Evolutionary conservation across 1,140 invertebrate species (phyloP), one percentile per base, ranked within the genome.

Genomic region (Ostrea edulis): DNA sequence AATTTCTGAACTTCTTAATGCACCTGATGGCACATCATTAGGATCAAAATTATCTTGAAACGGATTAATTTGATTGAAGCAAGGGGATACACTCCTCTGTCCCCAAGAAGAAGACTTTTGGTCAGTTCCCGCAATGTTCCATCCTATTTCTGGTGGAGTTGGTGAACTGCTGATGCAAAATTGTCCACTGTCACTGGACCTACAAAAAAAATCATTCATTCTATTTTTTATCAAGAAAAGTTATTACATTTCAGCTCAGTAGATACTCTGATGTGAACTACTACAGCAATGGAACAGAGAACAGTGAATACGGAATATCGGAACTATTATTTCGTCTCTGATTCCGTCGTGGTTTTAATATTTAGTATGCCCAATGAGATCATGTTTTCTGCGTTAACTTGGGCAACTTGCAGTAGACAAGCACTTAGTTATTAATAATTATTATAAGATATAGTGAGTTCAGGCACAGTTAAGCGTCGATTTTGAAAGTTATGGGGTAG

Each of bases 1-100:
- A 29, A 11, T 53, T 85, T 22, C 17, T 17, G 25, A 8, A 65
- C 54, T 85, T 17, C 29, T 22, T 65, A 55, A 62, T 58, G 84
- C 35, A 29, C 29, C 65, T 29, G 22, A 7, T 77, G 17, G 14
- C 44, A 58, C 12, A 22, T 29, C 7, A 29, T 22, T 71, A 8
- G 35, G 20, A 82, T n/a, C n/a, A 77, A 84, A 81, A 29, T 84
- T 55, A 82, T 87, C 86, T 22, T 85, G 53, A 62, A 83, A 86
- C 85, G 54, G 87, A 54, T 77, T 84, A 8, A 17, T 54, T 51
- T 87, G 82, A 53, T 83, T 53, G 8, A 44, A 51, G 54, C 29
- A 83, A 11, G 52, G 55, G 4, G 83, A 85, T 53, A 29, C 55
- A 58, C 29, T 85, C 35, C 25, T 77, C 68, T 77, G 68, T 77